Percentiles rank a stretch among this genome's conserved stretches.
phyloP scores from a whole-genome alignment of 1,140 invertebrate species.

The Zophobas morio region DNA sequence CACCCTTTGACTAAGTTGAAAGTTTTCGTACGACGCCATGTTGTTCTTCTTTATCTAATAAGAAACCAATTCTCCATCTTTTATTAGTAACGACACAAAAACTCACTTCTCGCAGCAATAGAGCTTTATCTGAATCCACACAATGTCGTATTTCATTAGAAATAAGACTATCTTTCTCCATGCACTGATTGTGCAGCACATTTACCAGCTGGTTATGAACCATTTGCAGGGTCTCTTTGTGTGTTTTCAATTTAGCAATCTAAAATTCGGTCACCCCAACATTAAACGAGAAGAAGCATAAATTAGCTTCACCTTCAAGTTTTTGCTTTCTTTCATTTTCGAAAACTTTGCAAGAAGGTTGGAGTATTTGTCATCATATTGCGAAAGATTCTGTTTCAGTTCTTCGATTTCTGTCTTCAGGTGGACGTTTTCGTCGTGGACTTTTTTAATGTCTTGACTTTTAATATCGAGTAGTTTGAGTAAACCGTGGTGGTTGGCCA shows the following conservation, averaged over 20 bases:
- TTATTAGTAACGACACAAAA: constrained; percentile 8
- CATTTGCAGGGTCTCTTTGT: constrained; percentile 52
- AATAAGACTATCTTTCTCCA: constrained; percentile 55
- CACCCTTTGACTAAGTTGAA: constrained; percentile 55
- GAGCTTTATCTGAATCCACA: constrained; percentile 49
- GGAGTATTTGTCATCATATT: constrained; percentile 35
- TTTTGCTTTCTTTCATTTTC: constrained; percentile 51
- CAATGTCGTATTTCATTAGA: constrained; percentile 47
- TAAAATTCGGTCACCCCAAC: constrained; percentile 12
- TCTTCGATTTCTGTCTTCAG: constrained; percentile 52
- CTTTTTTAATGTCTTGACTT: constrained; percentile 55
- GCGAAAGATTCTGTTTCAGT: constrained; percentile 41
- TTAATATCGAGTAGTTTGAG: constrained; percentile 54
- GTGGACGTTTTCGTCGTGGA: constrained; percentile 49
- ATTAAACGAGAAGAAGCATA: background rate
- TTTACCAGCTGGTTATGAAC: constrained; percentile 56
- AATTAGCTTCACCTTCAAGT: constrained; percentile 45
- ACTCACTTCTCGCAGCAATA: constrained; percentile 57
- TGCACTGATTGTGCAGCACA: constrained; percentile 56
- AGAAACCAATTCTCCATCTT: constrained; percentile 20
- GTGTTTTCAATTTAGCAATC: constrained; percentile 52
- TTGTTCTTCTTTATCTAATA: constrained; percentile 55
- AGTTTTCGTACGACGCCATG: constrained; percentile 56
- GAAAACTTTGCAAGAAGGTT: constrained; percentile 49
- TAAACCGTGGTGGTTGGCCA: constrained; percentile 52